These are phyloP conservation scores for Cacatua alba DNA, from an alignment of 2,113 vertebrate species.

Conservation along the genomic window DNA sequence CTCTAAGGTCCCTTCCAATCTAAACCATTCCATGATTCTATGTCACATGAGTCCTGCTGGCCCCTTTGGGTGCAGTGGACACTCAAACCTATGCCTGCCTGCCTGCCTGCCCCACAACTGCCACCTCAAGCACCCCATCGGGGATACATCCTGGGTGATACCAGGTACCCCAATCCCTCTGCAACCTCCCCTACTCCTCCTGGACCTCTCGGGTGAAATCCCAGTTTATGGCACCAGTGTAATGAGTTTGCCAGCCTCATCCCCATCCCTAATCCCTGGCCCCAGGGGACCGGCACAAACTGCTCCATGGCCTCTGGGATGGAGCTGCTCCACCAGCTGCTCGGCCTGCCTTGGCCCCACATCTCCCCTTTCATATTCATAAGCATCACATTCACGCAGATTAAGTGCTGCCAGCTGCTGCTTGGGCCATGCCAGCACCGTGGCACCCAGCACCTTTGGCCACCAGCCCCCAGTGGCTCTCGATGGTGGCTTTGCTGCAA, in stretches of 20 bases:
- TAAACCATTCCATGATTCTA: neutral
- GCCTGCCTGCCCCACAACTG: neutral
- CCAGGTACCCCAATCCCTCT: rapidly evolving
- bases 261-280: neutral
- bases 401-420: slow-evolving; percentile 32
- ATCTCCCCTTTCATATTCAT: neutral
- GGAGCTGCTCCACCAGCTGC: slow-evolving; percentile 10
- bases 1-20: neutral
- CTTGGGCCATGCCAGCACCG: neutral
- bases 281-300: neutral
- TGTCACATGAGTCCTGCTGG: neutral
- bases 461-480: rapidly evolving
- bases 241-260: neutral
- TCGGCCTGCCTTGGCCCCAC: neutral
- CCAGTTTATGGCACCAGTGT: neutral
- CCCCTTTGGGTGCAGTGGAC: neutral
- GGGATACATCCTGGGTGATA: neutral
- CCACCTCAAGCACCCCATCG: neutral
- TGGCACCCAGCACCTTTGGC: neutral
- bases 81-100: neutral
- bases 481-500: rapidly evolving
- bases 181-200: neutral
- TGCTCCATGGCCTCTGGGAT: neutral
- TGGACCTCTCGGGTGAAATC: neutral
- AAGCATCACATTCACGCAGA: slow-evolving; percentile 1